Base-by-base conservation (phyloP, 2,113 vertebrate species). In the Macrotis lagotis region DNA sequence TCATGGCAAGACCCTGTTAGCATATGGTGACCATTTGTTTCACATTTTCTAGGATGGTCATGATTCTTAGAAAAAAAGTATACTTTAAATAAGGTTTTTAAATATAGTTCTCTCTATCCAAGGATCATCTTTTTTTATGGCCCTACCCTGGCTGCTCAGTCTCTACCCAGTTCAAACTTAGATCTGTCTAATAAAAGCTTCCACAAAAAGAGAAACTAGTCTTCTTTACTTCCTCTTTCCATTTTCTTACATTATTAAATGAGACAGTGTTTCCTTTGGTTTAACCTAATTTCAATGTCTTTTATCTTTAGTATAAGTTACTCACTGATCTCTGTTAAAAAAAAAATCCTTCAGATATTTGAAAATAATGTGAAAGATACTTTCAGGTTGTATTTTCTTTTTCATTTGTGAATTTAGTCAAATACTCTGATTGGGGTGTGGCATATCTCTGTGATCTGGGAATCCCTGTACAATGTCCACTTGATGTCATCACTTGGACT, bases 401-500 rank as follows among this genome's bases (percentile, higher is more conserved):
- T 91, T 93, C 50, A 91, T 31, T 51, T 74, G 10, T 44, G 25
- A 94, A 91, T 90, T 55, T 49, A 91, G 91, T 90, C 26, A 26
- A 92, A 83, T 94, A 52, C 48, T 91, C 51, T 37, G 10, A 90
- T 31, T 95, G 74, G 51, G 55, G 88, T 94, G 31, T 92, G 50
- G 66, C 66, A 6, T 44, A 44, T 83, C 16, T 44, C 66, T 83
- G n/a, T 11, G 66, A 44, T 94, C 91, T 50, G 93, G n/a, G 50
- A 47, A 93, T 83, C 66, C 16, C n/a, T 95, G 50, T 48, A 51
- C 88, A 94, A 95, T 90, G 93, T 92, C 44, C 74, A 94, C 14
- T 53, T 83, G n/a, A 83, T 24, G 19, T 8, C 19, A 83, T n/a
- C 66, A 44, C 19, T 96, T 66, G 91, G n/a, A 83, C 92, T 51